Evolutionary conservation across 2,113 vertebrate species (phyloP), one percentile per base, ranked within the genome.

Genomic region (Morone saxatilis): DNA sequence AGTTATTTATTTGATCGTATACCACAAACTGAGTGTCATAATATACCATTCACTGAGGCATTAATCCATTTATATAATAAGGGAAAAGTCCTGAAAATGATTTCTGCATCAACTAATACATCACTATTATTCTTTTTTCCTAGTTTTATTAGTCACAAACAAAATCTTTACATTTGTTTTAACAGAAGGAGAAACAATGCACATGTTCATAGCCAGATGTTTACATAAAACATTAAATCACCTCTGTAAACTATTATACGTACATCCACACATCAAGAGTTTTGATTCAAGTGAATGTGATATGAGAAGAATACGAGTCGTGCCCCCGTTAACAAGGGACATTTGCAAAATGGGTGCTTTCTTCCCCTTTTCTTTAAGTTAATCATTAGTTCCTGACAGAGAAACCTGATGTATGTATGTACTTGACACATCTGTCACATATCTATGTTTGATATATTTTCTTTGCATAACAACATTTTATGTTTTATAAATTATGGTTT

Each of bases 211-310:
- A 51, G 45, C 13, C 20, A 13, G 43, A 25, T 48, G 47, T 48
- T 14, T 48, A 13, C 43, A 45, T 59, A 31, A 45, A 31, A 31
- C 31, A 31, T 31, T 31, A 31, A 31, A 59, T 72, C n/a, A 6
- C 41, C 5, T 22, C 20, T 56, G 48, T 6, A 51, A n/a, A 71
- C 38, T n/a, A 53, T 17, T 22, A 40, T 53, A 31, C 3, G 31
- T 31, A 25, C 12, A 45, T 71, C 53, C 7, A 57, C 19, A 31
- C 31, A 31, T 31, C 31, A 31, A 31, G 31, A 31, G 31, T 54
- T 54, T 41, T 41, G 6, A 71, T 54, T 71, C 13, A 57, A 43
- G 38, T 71, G 16, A 71, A 56, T 14, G 51, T 54, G 25, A 68
- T 36, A 14, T 54, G 0, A 71, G 6, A 16, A 25, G 5, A 25